Base-by-base conservation (phyloP, 2,888 invertebrate genomes). In the Himalopsyche tibetana region DNA sequence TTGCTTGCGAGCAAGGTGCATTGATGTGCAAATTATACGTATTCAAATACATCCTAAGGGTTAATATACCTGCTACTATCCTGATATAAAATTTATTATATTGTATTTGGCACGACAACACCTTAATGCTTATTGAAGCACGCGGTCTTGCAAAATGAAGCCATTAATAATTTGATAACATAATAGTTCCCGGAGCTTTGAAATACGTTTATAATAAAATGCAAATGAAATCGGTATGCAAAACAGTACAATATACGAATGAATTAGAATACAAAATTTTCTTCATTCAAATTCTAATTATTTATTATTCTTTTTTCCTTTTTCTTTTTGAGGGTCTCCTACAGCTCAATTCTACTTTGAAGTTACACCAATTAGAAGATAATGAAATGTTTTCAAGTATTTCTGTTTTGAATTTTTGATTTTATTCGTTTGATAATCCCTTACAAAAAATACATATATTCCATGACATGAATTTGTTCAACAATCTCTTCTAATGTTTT, bases 31-130 rank as follows among this genome's bases (percentile, higher is more conserved):
- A 69, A 69, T 69, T n/a, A 28, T 69, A 69, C 12, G 69, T 69
- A 69, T 69, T 69, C 69, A 69, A 69, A 69, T 69, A 69, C 28
- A 69, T 69, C 69, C 69, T 69, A 28, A 69, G 69, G 69, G 69
- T 69, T 69, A 69, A 36, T 69, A 69, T 56, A 55, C 80, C 81
- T 69, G 82, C 82, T 82, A 82, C 85, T 80, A 85, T 82, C 85
- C 85, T 55, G 82, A 80, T 85, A 83, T 79, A 80, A 85, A 85
- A 83, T 85, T 85, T 85, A 83, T 85, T 85, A 80, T 85, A 82
- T 85, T 85, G 69, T 83, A 79, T 85, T 83, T 56, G 80, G 80
- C 63, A 80, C 63, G 85, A 83, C 85, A 85, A 83, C 85, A 82
- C 82, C 82, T 82, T 80, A 85, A 85, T 85, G 82, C 82, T 56